phyloP scores from a whole-genome alignment of 2,888 invertebrate genomes.

The Lypha dubia region DNA sequence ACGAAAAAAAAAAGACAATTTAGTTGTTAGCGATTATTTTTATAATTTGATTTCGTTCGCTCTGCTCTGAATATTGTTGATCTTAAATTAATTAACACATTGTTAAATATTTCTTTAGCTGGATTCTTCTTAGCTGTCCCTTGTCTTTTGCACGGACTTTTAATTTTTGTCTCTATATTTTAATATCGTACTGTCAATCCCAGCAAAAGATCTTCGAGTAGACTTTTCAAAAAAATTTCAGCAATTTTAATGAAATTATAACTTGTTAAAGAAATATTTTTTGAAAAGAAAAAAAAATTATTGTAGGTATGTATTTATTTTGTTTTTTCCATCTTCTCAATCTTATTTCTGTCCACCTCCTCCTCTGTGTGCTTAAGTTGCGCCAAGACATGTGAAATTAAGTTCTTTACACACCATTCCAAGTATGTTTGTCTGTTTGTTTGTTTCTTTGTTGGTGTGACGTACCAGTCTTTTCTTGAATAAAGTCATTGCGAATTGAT shows the following conservation, averaged over 20 bases:
- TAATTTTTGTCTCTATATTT: slow-evolving; percentile 3
- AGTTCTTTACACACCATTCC: slow-evolving; percentile 43
- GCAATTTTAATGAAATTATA: slow-evolving; percentile 72
- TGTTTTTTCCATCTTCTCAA: slow-evolving; percentile 30
- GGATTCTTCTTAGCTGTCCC: slow-evolving; percentile 34
- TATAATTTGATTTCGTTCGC: slow-evolving; percentile 45
- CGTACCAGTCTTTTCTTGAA: slow-evolving; percentile 35
- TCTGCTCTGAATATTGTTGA: slow-evolving; percentile 54
- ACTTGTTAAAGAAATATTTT: slow-evolving; percentile 71
- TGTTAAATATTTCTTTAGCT: slow-evolving; percentile 64
- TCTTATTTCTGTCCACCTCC: slow-evolving; percentile 50
- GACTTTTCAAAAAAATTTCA: slow-evolving; percentile 67
- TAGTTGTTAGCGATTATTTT: slow-evolving; percentile 38
- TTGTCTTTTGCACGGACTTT: slow-evolving; percentile 9
- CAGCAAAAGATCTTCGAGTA: slow-evolving; percentile 19
- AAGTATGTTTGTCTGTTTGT: slow-evolving; percentile 4
- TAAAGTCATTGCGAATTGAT: slow-evolving; percentile 56
- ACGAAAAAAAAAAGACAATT: slow-evolving; percentile 17
- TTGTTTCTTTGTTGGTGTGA: too few relatives aligned
- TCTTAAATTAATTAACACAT: slow-evolving; percentile 74
- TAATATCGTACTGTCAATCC: slow-evolving; percentile 19
- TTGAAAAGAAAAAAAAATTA: slow-evolving; percentile 33
- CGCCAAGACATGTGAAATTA: slow-evolving; percentile 39
- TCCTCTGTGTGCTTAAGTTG: slow-evolving; percentile 8
- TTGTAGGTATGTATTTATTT: slow-evolving; percentile 20